phyloP scores from a whole-genome alignment of 1,140 invertebrate species.

The Lethrus apterus region DNA sequence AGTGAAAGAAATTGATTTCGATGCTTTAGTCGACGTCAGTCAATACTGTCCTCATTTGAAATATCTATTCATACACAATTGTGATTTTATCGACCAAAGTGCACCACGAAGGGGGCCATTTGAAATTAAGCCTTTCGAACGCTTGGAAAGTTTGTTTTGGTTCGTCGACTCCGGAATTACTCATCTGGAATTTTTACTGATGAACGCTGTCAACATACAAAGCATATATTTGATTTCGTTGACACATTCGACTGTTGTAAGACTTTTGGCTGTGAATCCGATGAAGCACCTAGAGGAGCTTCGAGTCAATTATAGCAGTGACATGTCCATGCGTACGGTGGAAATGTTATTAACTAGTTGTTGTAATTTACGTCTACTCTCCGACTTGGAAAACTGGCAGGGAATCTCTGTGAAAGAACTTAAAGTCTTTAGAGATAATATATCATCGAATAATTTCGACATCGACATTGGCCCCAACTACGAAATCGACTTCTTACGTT shows the following conservation, averaged over 20 bases:
- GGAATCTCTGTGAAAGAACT: conserved; percentile 52
- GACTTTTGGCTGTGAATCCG: conserved; percentile 52
- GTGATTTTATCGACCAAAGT: conserved; percentile 53
- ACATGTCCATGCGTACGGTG: conserved; percentile 56
- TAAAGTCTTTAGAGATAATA: conserved; percentile 49
- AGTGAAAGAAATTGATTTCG: conserved; percentile 62
- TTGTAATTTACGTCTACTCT: conserved; percentile 52
- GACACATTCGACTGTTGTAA: conserved; percentile 52
- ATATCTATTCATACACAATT: conserved; percentile 59
- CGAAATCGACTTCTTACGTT: no score
- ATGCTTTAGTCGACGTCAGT: conserved; percentile 59
- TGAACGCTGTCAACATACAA: conserved; percentile 54
- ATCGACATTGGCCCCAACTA: conserved; percentile 48
- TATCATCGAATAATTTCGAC: conserved; percentile 56
- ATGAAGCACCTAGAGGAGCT: conserved; percentile 61
- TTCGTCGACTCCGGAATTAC: conserved; percentile 53
- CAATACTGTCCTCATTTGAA: conserved; percentile 59
- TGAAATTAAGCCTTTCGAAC: conserved; percentile 52
- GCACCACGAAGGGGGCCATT: conserved; percentile 35
- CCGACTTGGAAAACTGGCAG: conserved; percentile 63
- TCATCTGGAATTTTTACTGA: conserved; percentile 57
- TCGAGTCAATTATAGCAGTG: conserved; percentile 59
- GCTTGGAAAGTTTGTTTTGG: conserved; percentile 56
- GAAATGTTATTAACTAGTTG: conserved; percentile 57
- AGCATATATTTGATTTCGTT: conserved; percentile 62